Base-by-base conservation (phyloP, 2,888 invertebrate genomes). In the Spatulosminthurus flaviceps region DNA sequence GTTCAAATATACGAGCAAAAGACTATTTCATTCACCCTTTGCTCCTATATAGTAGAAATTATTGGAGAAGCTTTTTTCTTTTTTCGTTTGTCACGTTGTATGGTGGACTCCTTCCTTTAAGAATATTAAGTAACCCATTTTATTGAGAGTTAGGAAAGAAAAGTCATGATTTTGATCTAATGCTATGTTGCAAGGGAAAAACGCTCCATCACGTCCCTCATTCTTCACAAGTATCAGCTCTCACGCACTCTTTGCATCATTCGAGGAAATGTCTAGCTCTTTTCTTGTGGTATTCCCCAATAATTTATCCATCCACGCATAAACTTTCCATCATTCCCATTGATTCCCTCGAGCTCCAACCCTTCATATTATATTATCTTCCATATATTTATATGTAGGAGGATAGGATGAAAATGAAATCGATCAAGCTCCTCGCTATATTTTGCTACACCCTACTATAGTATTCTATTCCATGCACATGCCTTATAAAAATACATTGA, bases 181-280 rank as follows among this genome's bases (percentile, higher is more conserved):
- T 21, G 34, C 21, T n/a, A 19, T 70, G 26, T 19, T 26, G 29
- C 2, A 21, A 22, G 16, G 16, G 16, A 34, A 70, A 70, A 34
- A 70, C 34, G 70, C 41, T 70, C 70, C 70, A 70, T 70, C 70
- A 70, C 70, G 41, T 41, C 28, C 67, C n/a, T 51, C 51, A 51
- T 67, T 67, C 28, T 67, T 24, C 67, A 67, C 29, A 67, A 67
- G 64, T 28, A 67, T 2, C 2, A 22, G 22, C 64, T 9, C 64
- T 64, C 64, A 51, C 51, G 51, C 51, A 51, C 51, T 51, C 51
- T 11, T 51, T 51, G 51, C 2, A 51, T 51, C 51, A 13, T 51
- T 51, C 51, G 5, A 34, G 4, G 34, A 7, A 34, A 34, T 7
- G 4, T 34, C 5, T 9, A 7, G 4, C 34, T 34, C 5, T 34